phyloP scores from a whole-genome alignment of 1,140 invertebrate species.

The Cotesia chilonis region DNA sequence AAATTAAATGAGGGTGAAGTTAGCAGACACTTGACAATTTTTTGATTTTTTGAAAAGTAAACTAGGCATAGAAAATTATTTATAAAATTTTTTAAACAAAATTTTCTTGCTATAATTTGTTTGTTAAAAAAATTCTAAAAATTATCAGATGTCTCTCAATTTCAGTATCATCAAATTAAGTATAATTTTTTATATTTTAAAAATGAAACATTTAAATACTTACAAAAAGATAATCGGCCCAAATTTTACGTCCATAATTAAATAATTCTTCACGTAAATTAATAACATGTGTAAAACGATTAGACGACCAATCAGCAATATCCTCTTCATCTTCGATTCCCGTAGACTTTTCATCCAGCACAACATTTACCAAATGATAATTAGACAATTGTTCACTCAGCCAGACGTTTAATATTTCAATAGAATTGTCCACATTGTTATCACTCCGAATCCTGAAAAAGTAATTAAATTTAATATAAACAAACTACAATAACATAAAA shows the following conservation, averaged over 20 bases:
- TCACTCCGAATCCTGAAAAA: constrained; percentile 85
- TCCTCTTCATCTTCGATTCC: constrained; percentile 72
- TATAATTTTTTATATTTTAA: too few relatives aligned
- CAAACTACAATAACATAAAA: constrained; percentile 7
- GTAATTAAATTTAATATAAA: constrained; percentile 23
- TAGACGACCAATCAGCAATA: constrained; percentile 77
- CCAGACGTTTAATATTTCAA: constrained; percentile 81
- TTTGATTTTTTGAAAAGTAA: too few relatives aligned
- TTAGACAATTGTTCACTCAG: constrained; percentile 66
- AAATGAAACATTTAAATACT: constrained; percentile 42
- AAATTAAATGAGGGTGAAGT: too few relatives aligned
- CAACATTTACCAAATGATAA: constrained; percentile 79
- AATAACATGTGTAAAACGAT: constrained; percentile 85
- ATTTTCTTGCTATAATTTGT: too few relatives aligned
- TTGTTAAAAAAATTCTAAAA: too few relatives aligned
- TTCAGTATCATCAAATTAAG: too few relatives aligned
- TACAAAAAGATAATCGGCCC: constrained; percentile 89
- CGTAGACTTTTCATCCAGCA: constrained; percentile 67
- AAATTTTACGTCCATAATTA: constrained; percentile 74
- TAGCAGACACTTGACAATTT: too few relatives aligned
- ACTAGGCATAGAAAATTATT: too few relatives aligned
- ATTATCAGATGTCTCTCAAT: too few relatives aligned
- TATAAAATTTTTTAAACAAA: too few relatives aligned
- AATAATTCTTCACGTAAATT: constrained; percentile 82
- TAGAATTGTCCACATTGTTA: constrained; percentile 84